phyloP scores from a whole-genome alignment of 2,888 invertebrate species.

The Suillia variegata region DNA sequence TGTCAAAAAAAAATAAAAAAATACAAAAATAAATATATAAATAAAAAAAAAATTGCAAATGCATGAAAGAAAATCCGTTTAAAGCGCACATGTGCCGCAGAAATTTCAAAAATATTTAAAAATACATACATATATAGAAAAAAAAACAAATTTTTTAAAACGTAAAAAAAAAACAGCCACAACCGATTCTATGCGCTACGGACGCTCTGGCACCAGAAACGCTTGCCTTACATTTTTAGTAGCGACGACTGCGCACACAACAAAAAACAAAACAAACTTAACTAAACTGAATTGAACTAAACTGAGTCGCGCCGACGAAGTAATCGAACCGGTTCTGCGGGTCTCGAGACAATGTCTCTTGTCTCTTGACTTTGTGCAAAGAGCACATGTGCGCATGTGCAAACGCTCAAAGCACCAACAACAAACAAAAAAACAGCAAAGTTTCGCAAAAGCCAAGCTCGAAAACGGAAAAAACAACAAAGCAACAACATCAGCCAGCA shows the following conservation, averaged over 20 bases:
- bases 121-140: no score
- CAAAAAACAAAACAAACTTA: background rate
- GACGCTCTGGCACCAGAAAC: background rate
- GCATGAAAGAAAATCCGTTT: no score
- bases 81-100: no score
- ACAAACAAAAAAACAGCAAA: background rate
- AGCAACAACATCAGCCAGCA: no score
- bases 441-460: background rate
- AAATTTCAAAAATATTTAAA: no score
- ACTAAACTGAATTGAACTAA: background rate
- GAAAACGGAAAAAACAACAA: no score
- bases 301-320: no score
- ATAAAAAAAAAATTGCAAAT: no score
- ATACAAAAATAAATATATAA: no score
- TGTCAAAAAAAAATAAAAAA: no score
- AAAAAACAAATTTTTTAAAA: background rate
- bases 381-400: background rate
- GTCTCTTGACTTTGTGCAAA: constrained; percentile 31
- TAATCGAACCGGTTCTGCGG: constrained; percentile 28
- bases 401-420: background rate
- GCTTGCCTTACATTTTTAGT: background rate
- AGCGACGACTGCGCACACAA: background rate
- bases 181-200: background rate
- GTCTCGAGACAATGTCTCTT: constrained; percentile 27
- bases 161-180: background rate